Base-by-base conservation (phyloP, 2,888 invertebrate species). In the Harpalus rufipes region DNA sequence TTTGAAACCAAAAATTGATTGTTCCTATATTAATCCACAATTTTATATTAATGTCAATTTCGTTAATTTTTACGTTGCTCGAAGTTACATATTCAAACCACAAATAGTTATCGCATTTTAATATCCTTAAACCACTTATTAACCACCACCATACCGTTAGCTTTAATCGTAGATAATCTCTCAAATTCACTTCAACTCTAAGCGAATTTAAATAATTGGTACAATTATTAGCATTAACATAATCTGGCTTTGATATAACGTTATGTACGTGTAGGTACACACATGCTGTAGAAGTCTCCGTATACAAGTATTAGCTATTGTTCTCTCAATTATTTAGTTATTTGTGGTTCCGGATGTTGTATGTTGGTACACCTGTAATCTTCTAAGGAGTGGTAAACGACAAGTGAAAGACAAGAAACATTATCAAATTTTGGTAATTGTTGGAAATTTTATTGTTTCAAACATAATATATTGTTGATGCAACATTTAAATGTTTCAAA, bases 201-300 rank as follows among this genome's bases (percentile, higher is more conserved):
- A 51, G 44, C 18, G 25, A 25, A 78, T 78, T 78, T 78, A 78
- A 78, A 78, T 78, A 78, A 78, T 78, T 78, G 58, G 14, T 7
- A 25, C 78, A 78, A 78, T 78, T 78, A 78, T 78, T 58, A 61
- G 16, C 32, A 59, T 61, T 80, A 41, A 32, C 32, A 41, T 61
- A 61, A 80, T 59, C 56, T 61, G 41, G 39, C 61, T 80, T 80
- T 80, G 41, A 80, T 80, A 80, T 51, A 51, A 78, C 25, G 41
- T 56, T 8, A 12, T 10, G 10, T 25, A 80, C 61, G 14, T 25
- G 58, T 59, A 32, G 32, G 32, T 32, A 32, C 32, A 32, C 6
- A 32, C 6, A 32, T 32, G 25, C 25, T 25, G 6, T 32, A 32
- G 5, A 32, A 32, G 32, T 32, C 32, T 32, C 32, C 32, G 32